Evolutionary conservation across 2,113 vertebrate species (phyloP).

Genomic region (Cebus imitator): DNA sequence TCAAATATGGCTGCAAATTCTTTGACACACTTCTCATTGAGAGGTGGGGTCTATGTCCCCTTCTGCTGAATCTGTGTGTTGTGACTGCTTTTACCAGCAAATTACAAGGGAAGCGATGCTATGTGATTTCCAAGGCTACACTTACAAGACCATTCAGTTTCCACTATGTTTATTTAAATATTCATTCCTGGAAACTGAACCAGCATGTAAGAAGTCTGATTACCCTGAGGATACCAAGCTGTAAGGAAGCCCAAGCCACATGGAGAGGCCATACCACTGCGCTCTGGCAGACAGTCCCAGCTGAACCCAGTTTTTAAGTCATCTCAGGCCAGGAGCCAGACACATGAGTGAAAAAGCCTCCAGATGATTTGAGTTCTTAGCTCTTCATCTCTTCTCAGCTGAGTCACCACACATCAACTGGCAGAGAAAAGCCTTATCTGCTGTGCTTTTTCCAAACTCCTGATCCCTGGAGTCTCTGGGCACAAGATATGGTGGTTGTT

Average conservation of each 20-base stretch:
- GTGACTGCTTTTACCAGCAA: neutral
- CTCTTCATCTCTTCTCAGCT: neutral
- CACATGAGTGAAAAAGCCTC: neutral
- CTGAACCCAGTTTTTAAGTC: neutral
- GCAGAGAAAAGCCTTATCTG: neutral
- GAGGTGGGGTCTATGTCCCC: neutral
- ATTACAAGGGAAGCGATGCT: neutral
- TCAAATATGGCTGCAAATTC: neutral
- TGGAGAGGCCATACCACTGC: neutral
- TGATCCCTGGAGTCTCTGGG: neutral
- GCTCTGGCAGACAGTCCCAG: neutral
- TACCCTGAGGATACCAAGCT: neutral
- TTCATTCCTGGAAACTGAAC: neutral
- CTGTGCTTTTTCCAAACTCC: neutral
- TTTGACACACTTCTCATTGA: neutral
- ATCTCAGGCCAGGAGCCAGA: neutral
- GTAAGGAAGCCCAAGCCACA: neutral
- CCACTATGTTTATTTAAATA: neutral
- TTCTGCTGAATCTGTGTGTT: neutral
- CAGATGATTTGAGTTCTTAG: neutral
- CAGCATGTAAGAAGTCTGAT: neutral
- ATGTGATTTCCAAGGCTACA: neutral
- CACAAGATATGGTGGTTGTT: neutral
- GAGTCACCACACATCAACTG: neutral
- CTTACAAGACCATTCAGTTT: neutral